Conservation (phyloP, 2,797 vertebrate genomes). For the Neoniphon sammara region DNA sequence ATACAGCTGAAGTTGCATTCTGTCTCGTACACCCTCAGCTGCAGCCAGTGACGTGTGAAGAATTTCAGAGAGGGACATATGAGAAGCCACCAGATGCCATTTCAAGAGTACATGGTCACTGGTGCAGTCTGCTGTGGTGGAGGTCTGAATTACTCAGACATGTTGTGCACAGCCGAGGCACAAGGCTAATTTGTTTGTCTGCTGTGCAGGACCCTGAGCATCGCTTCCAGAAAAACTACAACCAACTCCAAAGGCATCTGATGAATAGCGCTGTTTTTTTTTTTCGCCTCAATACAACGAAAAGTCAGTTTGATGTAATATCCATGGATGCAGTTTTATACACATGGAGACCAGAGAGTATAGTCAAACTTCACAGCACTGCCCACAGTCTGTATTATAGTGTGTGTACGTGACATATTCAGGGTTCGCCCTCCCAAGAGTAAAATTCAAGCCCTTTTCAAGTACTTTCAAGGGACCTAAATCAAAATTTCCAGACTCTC, state of each 20-base stretch:
- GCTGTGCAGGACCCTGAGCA: background rate
- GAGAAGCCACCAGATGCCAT: slow-evolving; percentile 70
- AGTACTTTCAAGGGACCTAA: too few species aligned
- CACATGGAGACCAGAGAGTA: slow-evolving; percentile 7
- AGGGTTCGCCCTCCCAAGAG: too few species aligned
- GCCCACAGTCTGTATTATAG: too few species aligned
- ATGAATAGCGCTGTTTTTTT: background rate
- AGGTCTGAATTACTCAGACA: slow-evolving; percentile 30
- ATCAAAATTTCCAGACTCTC: too few species aligned
- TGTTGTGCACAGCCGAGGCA: slow-evolving; percentile 46
- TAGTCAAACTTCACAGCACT: slow-evolving; percentile 14
- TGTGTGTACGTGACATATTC: too few species aligned
- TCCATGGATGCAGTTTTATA: background rate
- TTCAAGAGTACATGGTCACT: slow-evolving; percentile 53
- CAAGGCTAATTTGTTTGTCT: slow-evolving; percentile 31
- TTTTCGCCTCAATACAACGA: background rate
- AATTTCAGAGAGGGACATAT: slow-evolving; percentile 62
- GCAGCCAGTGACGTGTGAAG: slow-evolving; percentile 36
- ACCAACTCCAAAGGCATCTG: background rate
- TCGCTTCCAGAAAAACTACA: slow-evolving; percentile 18
- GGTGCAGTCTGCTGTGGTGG: slow-evolving; percentile 49
- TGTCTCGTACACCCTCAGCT: slow-evolving; percentile 28
- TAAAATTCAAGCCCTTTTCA: too few species aligned
- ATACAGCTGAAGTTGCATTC: slow-evolving; percentile 47
- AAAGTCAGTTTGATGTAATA: slow-evolving; percentile 19